Percentiles rank a stretch among this genome's conserved stretches.
Conservation (phyloP, 2,888 invertebrate genomes). For the Dorcus parallelipipedus region DNA sequence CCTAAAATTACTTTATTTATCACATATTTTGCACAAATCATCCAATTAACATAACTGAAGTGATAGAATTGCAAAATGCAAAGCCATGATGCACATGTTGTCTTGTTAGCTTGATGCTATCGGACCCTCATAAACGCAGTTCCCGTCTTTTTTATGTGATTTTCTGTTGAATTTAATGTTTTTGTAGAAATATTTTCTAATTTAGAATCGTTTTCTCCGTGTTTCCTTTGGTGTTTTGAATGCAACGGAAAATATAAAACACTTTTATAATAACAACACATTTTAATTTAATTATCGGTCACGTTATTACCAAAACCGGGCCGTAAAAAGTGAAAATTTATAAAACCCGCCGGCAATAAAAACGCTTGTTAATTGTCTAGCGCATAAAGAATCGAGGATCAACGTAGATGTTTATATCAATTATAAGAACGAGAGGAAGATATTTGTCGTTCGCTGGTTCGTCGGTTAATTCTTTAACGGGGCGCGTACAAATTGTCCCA, state of each 20-base stretch:
- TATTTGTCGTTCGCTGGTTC: constrained; percentile 5
- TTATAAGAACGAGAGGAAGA: constrained; percentile 13
- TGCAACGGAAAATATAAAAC: background rate
- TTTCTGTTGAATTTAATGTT: background rate
- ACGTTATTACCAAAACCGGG: constrained; percentile 10
- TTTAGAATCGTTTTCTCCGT: background rate
- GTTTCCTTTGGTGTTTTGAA: background rate
- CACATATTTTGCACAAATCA: no score
- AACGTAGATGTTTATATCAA: constrained; percentile 19
- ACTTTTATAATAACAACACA: background rate
- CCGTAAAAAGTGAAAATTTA: constrained; percentile 18
- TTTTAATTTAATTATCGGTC: constrained; percentile 18
- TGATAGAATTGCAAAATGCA: no score
- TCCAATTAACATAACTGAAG: no score
- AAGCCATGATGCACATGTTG: no score
- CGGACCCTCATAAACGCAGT: no score
- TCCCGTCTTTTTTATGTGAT: no score
- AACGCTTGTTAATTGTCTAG: constrained; percentile 14
- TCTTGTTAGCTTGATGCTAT: no score
- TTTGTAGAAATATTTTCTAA: background rate
- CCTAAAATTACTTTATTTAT: no score
- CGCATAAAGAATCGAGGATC: constrained; percentile 14
- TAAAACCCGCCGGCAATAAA: constrained; percentile 14
- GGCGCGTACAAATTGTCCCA: constrained; percentile 30
- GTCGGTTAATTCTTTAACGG: constrained; percentile 18